Evolutionary conservation across 1,140 invertebrate species (phyloP).

Genomic region (Dreissena rostriformis): DNA sequence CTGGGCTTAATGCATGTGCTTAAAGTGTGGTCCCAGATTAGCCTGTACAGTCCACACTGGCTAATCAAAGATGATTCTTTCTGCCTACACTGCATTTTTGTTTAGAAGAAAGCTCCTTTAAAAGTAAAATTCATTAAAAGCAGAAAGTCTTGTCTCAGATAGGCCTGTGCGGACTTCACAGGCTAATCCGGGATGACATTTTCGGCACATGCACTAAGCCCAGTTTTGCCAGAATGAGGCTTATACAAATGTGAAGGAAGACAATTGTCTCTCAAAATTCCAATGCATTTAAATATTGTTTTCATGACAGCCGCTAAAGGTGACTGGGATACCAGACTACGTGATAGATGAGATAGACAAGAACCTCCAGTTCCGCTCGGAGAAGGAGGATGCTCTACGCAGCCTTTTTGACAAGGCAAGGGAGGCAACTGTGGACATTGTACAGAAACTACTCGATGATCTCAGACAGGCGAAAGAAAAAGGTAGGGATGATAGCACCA

Average conservation of each 20-base stretch:
- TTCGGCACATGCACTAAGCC: no score
- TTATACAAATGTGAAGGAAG: background rate
- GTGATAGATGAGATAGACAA: conserved; percentile 37
- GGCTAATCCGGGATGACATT: no score
- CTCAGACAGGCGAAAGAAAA: conserved; percentile 95
- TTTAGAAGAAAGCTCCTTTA: no score
- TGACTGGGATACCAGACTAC: conserved; percentile 75
- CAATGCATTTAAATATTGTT: background rate
- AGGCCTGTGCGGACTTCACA: no score
- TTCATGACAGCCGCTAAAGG: conserved; percentile 88
- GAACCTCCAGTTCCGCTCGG: conserved; percentile 84
- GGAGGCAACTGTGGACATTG: conserved; percentile 91
- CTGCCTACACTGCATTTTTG: no score
- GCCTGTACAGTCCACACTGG: no score
- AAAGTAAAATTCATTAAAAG: no score
- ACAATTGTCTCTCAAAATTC: background rate
- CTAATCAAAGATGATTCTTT: no score
- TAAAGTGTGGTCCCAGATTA: no score
- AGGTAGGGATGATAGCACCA: conserved; percentile 64
- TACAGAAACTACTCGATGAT: conserved; percentile 93
- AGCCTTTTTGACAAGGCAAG: conserved; percentile 94
- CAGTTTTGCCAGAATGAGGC: no score
- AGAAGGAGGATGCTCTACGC: conserved; percentile 93
- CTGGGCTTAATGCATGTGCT: no score
- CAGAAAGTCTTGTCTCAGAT: no score